A percentile compares a stretch with the other conserved stretches of the same genome.
These are phyloP conservation scores for Drosophila phalerata DNA, from an alignment of 2,888 invertebrate genomes.

Conservation along the genomic window DNA sequence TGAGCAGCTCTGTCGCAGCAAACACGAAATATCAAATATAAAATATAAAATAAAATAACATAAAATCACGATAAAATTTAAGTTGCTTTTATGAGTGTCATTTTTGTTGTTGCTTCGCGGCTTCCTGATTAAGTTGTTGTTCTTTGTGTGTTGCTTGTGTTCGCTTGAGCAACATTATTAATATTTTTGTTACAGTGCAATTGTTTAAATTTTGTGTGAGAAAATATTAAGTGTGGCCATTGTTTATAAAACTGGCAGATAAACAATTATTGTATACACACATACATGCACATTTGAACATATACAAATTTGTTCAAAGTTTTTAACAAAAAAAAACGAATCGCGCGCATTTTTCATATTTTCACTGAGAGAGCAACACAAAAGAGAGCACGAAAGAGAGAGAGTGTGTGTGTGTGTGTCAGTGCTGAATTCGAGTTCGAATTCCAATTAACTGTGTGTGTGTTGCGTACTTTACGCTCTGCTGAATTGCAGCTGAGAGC, in stretches of 20 bases:
- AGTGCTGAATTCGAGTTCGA: constrained; percentile 45
- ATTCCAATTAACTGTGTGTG: constrained; percentile 33
- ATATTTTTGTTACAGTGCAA: constrained; percentile 21
- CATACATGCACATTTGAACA: background rate
- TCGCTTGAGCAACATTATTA: constrained; percentile 22
- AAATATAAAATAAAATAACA: constrained; percentile 4
- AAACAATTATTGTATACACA: constrained; percentile 37
- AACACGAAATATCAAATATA: constrained; percentile 74
- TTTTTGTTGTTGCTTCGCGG: constrained; percentile 62
- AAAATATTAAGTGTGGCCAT: constrained; percentile 21
- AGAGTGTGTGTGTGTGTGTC: constrained; percentile 12
- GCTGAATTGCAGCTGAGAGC: constrained; percentile 50
- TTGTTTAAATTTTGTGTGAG: constrained; percentile 35
- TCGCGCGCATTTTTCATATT: constrained; percentile 77
- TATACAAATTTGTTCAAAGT: constrained; percentile 45
- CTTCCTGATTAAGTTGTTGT: constrained; percentile 32
- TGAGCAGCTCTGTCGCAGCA: constrained; percentile 84
- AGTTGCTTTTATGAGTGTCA: constrained; percentile 51
- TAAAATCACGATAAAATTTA: constrained; percentile 41
- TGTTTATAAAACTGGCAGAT: constrained; percentile 25
- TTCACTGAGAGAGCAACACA: constrained; percentile 60
- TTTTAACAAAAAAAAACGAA: constrained; percentile 63
- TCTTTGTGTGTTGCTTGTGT: constrained; percentile 28
- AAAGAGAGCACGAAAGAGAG: constrained; percentile 24
- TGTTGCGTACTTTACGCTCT: constrained; percentile 13